Evolutionary conservation across 1,140 invertebrate genomes (phyloP).

Genomic region (Belonocnema kinseyi): DNA sequence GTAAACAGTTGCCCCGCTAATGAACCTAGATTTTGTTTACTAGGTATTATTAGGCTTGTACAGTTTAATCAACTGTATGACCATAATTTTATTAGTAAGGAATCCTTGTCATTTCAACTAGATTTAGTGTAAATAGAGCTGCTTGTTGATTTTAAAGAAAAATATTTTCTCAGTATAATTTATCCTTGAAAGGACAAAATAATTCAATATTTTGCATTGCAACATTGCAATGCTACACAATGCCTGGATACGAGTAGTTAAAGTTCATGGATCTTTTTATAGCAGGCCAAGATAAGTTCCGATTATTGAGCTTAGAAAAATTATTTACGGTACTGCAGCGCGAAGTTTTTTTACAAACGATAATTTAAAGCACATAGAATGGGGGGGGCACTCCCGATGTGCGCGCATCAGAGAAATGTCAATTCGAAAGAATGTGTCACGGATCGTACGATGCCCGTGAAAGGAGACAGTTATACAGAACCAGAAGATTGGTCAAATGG

Average conservation of each 20-base stretch:
- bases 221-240: neutral
- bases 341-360: constrained; percentile 5
- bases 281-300: constrained; percentile 18
- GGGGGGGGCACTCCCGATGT: neutral
- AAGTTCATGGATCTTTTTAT: constrained; percentile 22
- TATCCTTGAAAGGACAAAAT: too few species aligned
- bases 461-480: constrained; percentile 22
- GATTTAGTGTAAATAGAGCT: too few species aligned
- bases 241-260: neutral
- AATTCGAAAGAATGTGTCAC: constrained; percentile 19
- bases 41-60: too few species aligned
- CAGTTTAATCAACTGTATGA: too few species aligned
- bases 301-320: constrained; percentile 2
- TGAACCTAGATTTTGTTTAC: too few species aligned
- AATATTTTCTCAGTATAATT: too few species aligned
- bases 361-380: constrained; percentile 13
- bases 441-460: constrained; percentile 12
- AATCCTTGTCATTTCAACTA: too few species aligned
- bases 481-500: constrained; percentile 48
- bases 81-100: too few species aligned
- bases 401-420: constrained; percentile 16
- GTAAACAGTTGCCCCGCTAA: too few species aligned
- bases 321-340: neutral
- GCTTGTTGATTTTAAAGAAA: too few species aligned
- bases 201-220: too few species aligned